These are phyloP conservation scores for Strigops habroptila DNA, from an alignment of 2,113 vertebrate genomes.

Conservation along the genomic window DNA sequence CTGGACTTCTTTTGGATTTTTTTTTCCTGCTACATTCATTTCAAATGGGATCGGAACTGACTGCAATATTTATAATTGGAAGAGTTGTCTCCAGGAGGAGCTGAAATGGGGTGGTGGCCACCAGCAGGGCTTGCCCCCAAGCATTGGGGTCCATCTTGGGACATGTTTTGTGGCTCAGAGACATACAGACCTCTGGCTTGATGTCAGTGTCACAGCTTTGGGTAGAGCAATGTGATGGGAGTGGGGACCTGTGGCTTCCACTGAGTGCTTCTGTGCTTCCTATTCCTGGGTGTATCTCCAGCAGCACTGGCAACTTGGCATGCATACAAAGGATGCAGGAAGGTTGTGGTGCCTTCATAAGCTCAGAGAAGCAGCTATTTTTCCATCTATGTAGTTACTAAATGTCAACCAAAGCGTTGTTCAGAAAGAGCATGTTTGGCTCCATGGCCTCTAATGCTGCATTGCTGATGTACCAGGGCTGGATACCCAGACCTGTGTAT, in stretches of 20 bases:
- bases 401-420: neutral
- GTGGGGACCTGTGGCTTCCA: neutral
- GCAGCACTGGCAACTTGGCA: neutral
- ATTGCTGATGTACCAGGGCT: neutral
- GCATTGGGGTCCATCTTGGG: fast-evolving
- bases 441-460: neutral
- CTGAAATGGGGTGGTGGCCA: neutral
- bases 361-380: neutral
- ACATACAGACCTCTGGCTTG: neutral
- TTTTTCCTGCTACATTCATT: neutral
- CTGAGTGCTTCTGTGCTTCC: neutral
- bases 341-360: neutral
- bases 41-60: neutral
- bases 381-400: neutral
- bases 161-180: no score
- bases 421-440: neutral
- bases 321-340: fast-evolving
- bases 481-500: fast-evolving
- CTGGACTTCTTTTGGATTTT: neutral
- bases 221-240: fast-evolving
- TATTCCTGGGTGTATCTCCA: neutral
- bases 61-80: neutral
- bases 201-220: neutral
- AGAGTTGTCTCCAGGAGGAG: neutral
- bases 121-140: neutral